Conservation (phyloP, 2,888 invertebrate genomes). For the Parasteatoda lunata region DNA sequence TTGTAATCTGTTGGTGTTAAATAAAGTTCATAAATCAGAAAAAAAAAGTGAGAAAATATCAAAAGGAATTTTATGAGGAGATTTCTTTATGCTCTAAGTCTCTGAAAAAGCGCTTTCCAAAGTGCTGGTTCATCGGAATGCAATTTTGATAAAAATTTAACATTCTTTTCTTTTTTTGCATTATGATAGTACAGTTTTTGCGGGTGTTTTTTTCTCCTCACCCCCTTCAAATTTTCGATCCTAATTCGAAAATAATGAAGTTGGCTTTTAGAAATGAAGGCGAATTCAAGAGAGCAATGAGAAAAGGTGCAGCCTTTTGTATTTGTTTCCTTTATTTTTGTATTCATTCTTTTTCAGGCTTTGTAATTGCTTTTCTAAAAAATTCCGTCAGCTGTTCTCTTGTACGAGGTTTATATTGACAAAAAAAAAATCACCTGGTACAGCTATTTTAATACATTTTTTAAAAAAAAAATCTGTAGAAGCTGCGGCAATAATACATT, state of each 20-base stretch:
- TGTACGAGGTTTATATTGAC: constrained; percentile 40
- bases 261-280: constrained; percentile 42
- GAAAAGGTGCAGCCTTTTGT: constrained; percentile 35
- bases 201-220: neutral
- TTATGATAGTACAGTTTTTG: neutral
- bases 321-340: constrained; percentile 12
- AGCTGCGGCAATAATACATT: too few relatives aligned
- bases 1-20: too few relatives aligned
- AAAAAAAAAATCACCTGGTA: neutral
- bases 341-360: constrained; percentile 14
- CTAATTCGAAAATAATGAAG: constrained; percentile 65
- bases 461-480: too few relatives aligned
- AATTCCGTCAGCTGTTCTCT: constrained; percentile 44
- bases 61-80: too few relatives aligned
- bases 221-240: constrained; percentile 18
- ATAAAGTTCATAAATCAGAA: too few relatives aligned
- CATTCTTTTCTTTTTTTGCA: neutral
- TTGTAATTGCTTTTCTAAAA: constrained; percentile 45
- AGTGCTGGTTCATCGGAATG: neutral
- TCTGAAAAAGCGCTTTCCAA: neutral
- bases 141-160: neutral
- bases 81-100: too few relatives aligned
- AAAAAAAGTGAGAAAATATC: too few relatives aligned
- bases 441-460: neutral
- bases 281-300: constrained; percentile 30